phyloP scores from a whole-genome alignment of 1,140 invertebrate genomes.

The Copidosoma floridanum region DNA sequence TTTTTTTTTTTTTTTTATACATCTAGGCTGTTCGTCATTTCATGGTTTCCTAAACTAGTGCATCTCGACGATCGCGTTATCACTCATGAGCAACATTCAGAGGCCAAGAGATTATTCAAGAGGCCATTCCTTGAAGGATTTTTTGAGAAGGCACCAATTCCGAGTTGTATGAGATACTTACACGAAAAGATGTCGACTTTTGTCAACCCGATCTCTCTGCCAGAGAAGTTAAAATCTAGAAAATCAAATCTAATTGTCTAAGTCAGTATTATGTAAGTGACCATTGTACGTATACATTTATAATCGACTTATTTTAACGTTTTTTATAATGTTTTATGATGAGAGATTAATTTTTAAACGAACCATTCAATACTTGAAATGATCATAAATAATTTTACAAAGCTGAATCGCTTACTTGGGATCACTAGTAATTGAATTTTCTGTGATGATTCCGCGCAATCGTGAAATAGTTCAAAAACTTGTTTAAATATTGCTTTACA shows the following conservation, averaged over 20 bases:
- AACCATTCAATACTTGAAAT: no score
- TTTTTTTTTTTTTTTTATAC: slow-evolving; percentile 21
- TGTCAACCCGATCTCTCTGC: slow-evolving; percentile 32
- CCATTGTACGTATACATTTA: slow-evolving; percentile 4
- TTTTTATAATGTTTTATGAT: not conserved
- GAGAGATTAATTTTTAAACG: no score
- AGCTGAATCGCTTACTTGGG: no score
- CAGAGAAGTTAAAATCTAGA: slow-evolving; percentile 28
- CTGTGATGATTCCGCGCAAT: no score
- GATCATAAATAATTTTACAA: no score
- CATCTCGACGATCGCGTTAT: slow-evolving; percentile 68
- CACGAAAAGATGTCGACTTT: slow-evolving; percentile 42
- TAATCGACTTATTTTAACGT: slow-evolving; percentile 2
- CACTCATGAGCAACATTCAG: slow-evolving; percentile 61
- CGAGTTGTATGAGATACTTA: slow-evolving; percentile 44
- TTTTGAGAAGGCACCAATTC: slow-evolving; percentile 36
- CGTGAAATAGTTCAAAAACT: no score
- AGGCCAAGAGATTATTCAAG: slow-evolving; percentile 63
- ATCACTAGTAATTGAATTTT: no score
- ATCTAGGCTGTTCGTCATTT: slow-evolving; percentile 67
- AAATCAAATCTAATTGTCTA: slow-evolving; percentile 39
- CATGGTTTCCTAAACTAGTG: slow-evolving; percentile 63
- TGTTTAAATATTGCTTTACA: no score
- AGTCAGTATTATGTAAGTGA: slow-evolving; percentile 35
- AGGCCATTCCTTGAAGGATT: slow-evolving; percentile 59